Conservation (phyloP, 2,888 invertebrate genomes). For the Hypselothyrea guttata region DNA sequence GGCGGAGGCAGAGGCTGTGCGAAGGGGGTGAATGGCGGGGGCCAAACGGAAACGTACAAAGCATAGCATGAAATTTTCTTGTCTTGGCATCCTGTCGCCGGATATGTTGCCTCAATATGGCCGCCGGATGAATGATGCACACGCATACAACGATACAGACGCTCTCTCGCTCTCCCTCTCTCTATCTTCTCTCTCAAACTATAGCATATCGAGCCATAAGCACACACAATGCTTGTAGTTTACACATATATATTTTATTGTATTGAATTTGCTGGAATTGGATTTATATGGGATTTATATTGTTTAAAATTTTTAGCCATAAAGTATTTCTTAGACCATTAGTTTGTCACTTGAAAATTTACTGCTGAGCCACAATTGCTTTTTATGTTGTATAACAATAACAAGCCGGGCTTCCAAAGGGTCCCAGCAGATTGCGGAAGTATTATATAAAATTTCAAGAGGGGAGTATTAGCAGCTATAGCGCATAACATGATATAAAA, state of each 20-base stretch:
- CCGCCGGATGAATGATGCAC: conserved; percentile 77
- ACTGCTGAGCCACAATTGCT: conserved; percentile 51
- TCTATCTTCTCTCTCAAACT: too few relatives aligned
- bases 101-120: conserved; percentile 78
- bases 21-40: conserved; percentile 8
- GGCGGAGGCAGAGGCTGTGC: neutral
- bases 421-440: neutral
- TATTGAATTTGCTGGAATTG: conserved; percentile 59
- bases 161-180: too few relatives aligned
- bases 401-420: neutral
- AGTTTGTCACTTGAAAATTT: conserved; percentile 76
- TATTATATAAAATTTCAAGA: too few relatives aligned
- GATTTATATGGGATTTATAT: conserved; percentile 61
- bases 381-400: conserved; percentile 15
- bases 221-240: conserved; percentile 28
- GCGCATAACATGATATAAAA: too few relatives aligned
- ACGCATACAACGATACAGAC: conserved; percentile 36
- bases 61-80: conserved; percentile 76
- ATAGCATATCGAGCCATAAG: conserved; percentile 30
- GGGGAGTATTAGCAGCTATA: too few relatives aligned
- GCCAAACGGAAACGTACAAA: conserved; percentile 68
- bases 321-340: conserved; percentile 76
- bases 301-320: conserved; percentile 70
- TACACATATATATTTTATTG: conserved; percentile 59
- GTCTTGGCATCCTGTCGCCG: conserved; percentile 78